phyloP scores from a whole-genome alignment of 2,888 invertebrate genomes.

The Yponomeuta malinellus region DNA sequence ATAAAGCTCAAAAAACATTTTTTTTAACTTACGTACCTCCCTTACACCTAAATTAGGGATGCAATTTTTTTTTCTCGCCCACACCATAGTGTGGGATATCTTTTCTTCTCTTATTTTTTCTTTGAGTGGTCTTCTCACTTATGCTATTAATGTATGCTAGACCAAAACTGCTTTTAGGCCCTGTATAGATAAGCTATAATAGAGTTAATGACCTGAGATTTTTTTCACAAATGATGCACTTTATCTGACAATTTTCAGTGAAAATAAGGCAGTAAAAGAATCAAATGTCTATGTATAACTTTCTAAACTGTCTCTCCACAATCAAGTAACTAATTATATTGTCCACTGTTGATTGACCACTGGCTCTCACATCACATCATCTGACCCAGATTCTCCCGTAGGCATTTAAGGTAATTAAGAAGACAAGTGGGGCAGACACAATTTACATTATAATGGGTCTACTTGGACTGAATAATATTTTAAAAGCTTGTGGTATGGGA shows the following conservation, averaged over 20 bases:
- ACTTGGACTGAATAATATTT: neutral
- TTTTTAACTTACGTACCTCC: too few relatives aligned
- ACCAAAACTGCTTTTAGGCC: neutral
- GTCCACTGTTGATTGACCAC: constrained; percentile 11
- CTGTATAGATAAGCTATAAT: neutral
- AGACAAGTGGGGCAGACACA: constrained; percentile 5
- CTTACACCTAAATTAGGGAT: too few relatives aligned
- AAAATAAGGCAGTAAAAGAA: neutral
- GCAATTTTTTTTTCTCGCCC: too few relatives aligned
- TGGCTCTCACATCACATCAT: constrained; percentile 4
- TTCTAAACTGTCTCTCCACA: neutral
- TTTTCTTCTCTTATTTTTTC: too few relatives aligned
- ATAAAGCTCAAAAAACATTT: too few relatives aligned
- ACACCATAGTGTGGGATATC: too few relatives aligned
- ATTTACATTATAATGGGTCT: neutral
- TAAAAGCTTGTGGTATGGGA: neutral
- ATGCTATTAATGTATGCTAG: neutral
- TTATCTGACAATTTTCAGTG: neutral
- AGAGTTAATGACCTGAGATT: neutral
- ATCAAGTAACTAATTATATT: neutral
- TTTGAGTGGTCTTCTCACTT: neutral
- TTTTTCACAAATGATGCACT: neutral
- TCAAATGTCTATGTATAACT: neutral
- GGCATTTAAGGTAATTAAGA: constrained; percentile 12
- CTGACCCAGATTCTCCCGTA: constrained; percentile 1